Percentiles rank a stretch among this genome's conserved stretches.
Evolutionary conservation across 1,140 invertebrate genomes (phyloP).

Genomic region (Copidosoma floridanum): DNA sequence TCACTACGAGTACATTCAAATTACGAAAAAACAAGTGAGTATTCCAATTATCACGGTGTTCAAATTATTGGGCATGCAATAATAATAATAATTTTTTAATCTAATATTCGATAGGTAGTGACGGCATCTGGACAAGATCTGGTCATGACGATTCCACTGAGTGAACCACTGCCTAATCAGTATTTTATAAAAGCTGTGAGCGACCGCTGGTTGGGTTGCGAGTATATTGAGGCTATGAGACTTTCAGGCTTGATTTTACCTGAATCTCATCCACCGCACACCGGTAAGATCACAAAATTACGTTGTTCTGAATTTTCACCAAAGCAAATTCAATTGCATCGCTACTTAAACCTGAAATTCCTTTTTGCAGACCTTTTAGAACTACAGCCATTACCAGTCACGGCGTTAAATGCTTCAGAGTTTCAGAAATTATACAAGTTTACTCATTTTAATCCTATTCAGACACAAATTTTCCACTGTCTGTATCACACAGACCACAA

Average conservation of each 20-base stretch:
- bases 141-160: conserved; percentile 93
- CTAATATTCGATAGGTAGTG: conserved; percentile 58
- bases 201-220: conserved; percentile 88
- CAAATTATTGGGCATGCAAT: conserved; percentile 11
- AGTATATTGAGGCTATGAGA: conserved; percentile 71
- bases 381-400: conserved; percentile 85
- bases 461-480: conserved; percentile 97
- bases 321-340: too few species aligned
- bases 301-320: conserved; percentile 1
- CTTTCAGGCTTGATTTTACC: conserved; percentile 91
- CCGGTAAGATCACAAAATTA: conserved; percentile 61
- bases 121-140: conserved; percentile 76
- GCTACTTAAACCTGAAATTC: too few species aligned
- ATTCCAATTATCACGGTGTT: conserved; percentile 7
- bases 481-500: conserved; percentile 95
- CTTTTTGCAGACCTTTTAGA: conserved; percentile 76
- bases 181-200: conserved; percentile 87
- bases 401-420: conserved; percentile 72
- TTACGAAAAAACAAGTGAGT: conserved; percentile 82
- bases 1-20: conserved; percentile 90
- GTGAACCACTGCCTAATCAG: conserved; percentile 86
- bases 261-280: conserved; percentile 89
- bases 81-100: neutral
- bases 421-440: conserved; percentile 88
- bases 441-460: conserved; percentile 97